A percentile compares a stretch with the other conserved stretches of the same genome.
Evolutionary conservation across 2,113 vertebrate genomes (phyloP).

Genomic region (Odocoileus virginianus): DNA sequence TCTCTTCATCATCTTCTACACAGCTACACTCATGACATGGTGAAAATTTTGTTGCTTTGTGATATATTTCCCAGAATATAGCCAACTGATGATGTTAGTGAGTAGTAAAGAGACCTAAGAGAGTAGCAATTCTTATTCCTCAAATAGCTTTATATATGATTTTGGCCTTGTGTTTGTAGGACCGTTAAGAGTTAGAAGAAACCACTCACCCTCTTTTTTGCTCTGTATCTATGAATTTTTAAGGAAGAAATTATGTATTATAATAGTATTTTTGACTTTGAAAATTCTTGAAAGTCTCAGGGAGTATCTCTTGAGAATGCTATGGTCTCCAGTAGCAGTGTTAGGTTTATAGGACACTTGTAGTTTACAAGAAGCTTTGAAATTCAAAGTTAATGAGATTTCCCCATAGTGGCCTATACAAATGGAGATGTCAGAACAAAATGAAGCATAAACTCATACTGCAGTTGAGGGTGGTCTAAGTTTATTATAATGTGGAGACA

Average conservation of each 20-base stretch:
- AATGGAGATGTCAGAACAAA: conserved; percentile 29
- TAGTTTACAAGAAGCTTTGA: conserved; percentile 27
- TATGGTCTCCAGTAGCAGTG: not conserved
- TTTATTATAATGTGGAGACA: not conserved
- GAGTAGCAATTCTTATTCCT: not conserved
- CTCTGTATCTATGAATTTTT: conserved; percentile 26
- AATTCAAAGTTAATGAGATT: conserved; percentile 29
- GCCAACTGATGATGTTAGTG: not conserved
- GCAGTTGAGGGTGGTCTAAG: not conserved
- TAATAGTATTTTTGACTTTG: conserved; percentile 39
- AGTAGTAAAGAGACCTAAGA: not conserved
- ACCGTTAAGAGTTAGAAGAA: not conserved
- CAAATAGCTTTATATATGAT: not conserved
- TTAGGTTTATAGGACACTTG: conserved; percentile 21
- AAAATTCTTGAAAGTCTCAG: conserved; percentile 32
- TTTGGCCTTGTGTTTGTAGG: conserved; percentile 5
- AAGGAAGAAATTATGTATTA: conserved; percentile 1
- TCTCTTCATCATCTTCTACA: not conserved
- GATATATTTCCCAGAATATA: conserved; percentile 30
- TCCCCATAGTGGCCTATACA: conserved; percentile 10
- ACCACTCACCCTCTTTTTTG: not conserved
- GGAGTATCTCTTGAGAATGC: not conserved
- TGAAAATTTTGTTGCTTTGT: not conserved
- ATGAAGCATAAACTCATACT: not conserved
- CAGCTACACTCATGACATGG: not conserved